These are phyloP conservation scores for Phthorimaea operculella DNA, from an alignment of 1,140 invertebrate species.

Conservation along the genomic window DNA sequence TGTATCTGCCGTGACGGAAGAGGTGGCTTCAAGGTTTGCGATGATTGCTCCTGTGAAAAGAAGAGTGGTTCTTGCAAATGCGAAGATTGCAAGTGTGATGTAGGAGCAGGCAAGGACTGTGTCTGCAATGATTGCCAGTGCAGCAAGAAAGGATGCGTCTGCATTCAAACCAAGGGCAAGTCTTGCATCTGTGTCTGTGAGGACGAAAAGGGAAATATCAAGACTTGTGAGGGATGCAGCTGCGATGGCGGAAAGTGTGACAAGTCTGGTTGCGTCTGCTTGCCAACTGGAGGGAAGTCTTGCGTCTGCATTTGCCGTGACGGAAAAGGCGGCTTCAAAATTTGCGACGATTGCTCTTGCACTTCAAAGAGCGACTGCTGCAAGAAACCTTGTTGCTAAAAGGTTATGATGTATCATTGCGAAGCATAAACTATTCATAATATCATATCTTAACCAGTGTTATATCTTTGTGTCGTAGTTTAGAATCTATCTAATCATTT, in stretches of 20 bases:
- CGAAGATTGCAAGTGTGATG: slow-evolving; percentile 1
- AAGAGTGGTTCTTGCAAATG: slow-evolving; percentile 1
- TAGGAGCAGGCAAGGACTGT: neutral
- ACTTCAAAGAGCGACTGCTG: no score
- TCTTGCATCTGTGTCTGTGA: slow-evolving; percentile 24
- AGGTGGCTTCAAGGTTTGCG: slow-evolving; percentile 18
- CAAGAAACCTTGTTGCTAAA: no score
- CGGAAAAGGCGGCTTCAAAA: slow-evolving; percentile 16
- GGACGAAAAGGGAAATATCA: slow-evolving; percentile 16
- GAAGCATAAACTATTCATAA: no score
- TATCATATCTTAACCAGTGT: no score
- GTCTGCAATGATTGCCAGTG: slow-evolving; percentile 6
- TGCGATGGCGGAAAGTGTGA: slow-evolving; percentile 14
- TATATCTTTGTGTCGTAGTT: no score
- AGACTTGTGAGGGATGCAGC: slow-evolving; percentile 5
- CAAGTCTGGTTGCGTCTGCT: slow-evolving; percentile 21
- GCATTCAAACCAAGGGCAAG: slow-evolving; percentile 25
- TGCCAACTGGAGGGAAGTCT: slow-evolving; percentile 18
- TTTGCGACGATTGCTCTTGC: slow-evolving; percentile 24
- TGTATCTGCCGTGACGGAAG: slow-evolving; percentile 24
- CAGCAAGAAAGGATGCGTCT: slow-evolving; percentile 22
- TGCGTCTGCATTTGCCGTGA: slow-evolving; percentile 28
- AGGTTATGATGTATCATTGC: no score
- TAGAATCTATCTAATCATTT: no score
- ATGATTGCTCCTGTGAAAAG: slow-evolving; percentile 20